Conservation (phyloP, 2,113 vertebrate species). For the Heloderma charlesbogerti region DNA sequence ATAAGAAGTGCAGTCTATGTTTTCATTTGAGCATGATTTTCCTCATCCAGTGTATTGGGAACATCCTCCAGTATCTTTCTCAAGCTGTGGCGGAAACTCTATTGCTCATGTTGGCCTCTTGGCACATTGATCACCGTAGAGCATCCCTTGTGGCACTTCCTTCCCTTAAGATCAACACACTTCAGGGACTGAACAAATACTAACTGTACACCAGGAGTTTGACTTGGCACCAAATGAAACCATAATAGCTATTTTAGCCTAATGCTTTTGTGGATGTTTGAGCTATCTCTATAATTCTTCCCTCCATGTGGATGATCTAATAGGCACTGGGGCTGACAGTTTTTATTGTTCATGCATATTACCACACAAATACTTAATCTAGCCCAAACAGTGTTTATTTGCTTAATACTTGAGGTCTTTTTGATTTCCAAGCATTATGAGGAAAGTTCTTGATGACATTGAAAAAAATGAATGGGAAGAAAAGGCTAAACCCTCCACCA, state of each 20-base stretch:
- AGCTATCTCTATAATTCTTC: fast-evolving
- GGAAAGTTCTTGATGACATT: background rate
- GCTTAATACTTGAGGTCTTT: background rate
- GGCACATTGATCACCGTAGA: fast-evolving
- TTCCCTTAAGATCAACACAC: background rate
- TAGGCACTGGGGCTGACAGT: background rate
- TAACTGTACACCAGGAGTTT: background rate
- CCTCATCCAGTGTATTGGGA: background rate
- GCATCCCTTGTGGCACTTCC: background rate
- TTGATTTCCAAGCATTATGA: background rate
- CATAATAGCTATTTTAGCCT: background rate
- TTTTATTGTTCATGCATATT: fast-evolving
- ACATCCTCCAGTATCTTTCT: background rate
- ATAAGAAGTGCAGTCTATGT: fast-evolving
- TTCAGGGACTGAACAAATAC: background rate
- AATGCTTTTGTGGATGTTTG: fast-evolving
- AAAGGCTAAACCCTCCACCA: background rate
- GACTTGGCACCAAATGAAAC: background rate
- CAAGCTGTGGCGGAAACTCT: background rate
- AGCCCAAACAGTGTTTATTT: background rate
- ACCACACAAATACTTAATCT: background rate
- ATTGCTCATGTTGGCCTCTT: background rate
- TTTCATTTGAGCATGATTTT: background rate
- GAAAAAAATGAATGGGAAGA: background rate
- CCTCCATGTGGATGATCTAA: fast-evolving